Conservation (phyloP, 2,888 invertebrate species). For the Tipula helvola region DNA sequence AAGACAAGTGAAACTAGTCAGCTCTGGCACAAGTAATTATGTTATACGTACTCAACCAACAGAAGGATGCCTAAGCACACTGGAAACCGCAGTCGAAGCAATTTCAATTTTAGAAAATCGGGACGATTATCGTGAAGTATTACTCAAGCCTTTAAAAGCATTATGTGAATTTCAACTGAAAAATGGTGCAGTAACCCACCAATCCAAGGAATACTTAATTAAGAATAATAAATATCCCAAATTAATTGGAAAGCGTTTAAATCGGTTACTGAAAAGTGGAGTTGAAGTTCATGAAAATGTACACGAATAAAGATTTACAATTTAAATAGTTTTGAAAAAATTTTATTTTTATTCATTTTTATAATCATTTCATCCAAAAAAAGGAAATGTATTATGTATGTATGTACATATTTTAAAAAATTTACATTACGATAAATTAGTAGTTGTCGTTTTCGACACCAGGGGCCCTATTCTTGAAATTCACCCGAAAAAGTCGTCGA, state of each 20-base stretch:
- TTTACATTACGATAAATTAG: neutral
- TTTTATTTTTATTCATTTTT: neutral
- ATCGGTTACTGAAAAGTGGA: conserved; percentile 36
- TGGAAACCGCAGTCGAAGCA: conserved; percentile 75
- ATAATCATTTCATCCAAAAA: neutral
- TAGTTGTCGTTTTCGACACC: neutral
- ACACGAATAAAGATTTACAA: neutral
- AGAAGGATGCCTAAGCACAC: conserved; percentile 79
- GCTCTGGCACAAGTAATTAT: conserved; percentile 65
- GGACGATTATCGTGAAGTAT: conserved; percentile 44
- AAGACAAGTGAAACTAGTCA: conserved; percentile 69
- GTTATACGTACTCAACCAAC: conserved; percentile 89
- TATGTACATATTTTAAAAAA: neutral
- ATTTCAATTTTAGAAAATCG: conserved; percentile 64
- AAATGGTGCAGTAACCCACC: conserved; percentile 87
- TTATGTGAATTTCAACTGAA: conserved; percentile 77
- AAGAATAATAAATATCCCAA: conserved; percentile 70
- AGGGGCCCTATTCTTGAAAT: no score
- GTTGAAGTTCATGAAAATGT: neutral
- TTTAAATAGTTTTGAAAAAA: neutral
- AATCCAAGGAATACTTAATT: conserved; percentile 80
- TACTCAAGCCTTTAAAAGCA: conserved; percentile 67
- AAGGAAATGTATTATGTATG: no score
- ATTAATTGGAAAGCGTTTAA: conserved; percentile 64
- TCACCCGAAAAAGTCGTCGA: no score